Evolutionary conservation across 2,113 vertebrate genomes (phyloP).

Genomic region (Tamias sibiricus): DNA sequence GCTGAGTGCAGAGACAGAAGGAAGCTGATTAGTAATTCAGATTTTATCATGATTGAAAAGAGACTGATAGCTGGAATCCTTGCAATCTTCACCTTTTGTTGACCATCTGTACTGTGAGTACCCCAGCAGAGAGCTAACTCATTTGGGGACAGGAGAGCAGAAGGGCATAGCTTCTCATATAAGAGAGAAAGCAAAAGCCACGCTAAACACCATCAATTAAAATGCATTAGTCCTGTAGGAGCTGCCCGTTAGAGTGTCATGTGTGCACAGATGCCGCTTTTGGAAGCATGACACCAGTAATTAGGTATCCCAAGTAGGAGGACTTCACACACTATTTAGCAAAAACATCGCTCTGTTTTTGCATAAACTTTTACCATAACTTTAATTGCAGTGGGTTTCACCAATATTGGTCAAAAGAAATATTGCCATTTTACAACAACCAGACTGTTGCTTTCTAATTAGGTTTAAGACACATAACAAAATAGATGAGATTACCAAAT

Average conservation of each 20-base stretch:
- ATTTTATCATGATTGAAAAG: constrained; percentile 88
- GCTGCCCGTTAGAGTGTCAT: constrained; percentile 88
- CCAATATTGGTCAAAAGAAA: constrained; percentile 81
- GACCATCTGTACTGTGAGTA: constrained; percentile 92
- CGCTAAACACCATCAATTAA: constrained; percentile 90
- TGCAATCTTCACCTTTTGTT: constrained; percentile 91
- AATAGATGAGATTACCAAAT: constrained; percentile 83
- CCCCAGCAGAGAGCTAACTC: constrained; percentile 83
- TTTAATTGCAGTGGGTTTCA: constrained; percentile 83
- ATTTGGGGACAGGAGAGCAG: constrained; percentile 86
- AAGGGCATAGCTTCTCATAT: constrained; percentile 85
- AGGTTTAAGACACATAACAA: constrained; percentile 82
- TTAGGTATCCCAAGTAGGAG: constrained; percentile 87
- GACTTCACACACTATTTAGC: constrained; percentile 87
- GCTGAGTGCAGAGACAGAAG: constrained; percentile 76
- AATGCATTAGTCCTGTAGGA: constrained; percentile 92
- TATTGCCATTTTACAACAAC: constrained; percentile 77
- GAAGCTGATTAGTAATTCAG: constrained; percentile 91
- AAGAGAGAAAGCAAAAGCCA: constrained; percentile 87
- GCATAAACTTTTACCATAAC: constrained; percentile 83
- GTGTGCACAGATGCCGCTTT: constrained; percentile 89
- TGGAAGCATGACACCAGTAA: constrained; percentile 87
- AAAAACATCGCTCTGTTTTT: constrained; percentile 84
- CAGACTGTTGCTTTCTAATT: constrained; percentile 84
- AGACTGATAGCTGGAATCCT: constrained; percentile 83